A percentile compares a stretch with the other conserved stretches of the same genome.
Conservation (phyloP, 2,888 invertebrate species). For the Limenitis arthemis region DNA sequence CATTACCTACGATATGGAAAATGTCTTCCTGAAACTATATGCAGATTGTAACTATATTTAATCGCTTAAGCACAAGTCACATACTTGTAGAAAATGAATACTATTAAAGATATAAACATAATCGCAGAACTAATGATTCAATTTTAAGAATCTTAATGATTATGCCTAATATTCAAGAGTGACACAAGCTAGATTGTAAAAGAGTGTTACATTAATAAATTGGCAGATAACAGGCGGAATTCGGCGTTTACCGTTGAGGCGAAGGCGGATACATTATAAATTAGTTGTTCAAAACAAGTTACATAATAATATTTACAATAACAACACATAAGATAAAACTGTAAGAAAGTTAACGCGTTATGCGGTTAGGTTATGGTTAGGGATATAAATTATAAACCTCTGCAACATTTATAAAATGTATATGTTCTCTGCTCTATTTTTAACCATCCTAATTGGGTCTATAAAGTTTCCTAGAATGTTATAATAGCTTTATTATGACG, state of each 20-base stretch:
- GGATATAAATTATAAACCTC: background rate
- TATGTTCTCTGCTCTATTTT: constrained; percentile 9
- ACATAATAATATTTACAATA: background rate
- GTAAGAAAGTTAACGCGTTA: background rate
- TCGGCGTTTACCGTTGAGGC: background rate
- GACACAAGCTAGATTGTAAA: too few relatives aligned
- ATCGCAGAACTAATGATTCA: too few relatives aligned
- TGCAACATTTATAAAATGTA: background rate
- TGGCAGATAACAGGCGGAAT: background rate
- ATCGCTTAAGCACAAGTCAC: too few relatives aligned
- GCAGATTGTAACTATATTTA: too few relatives aligned
- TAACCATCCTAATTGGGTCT: constrained; percentile 14
- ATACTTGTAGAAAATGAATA: too few relatives aligned
- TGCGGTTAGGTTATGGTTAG: background rate
- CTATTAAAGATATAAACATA: too few relatives aligned
- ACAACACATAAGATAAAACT: background rate
- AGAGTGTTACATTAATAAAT: background rate
- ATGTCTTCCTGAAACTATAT: too few relatives aligned
- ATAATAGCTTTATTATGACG: constrained; percentile 21
- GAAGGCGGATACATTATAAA: background rate
- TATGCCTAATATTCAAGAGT: too few relatives aligned
- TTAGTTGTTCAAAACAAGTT: background rate
- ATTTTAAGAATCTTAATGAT: too few relatives aligned
- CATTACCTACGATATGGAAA: too few relatives aligned
- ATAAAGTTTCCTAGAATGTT: constrained; percentile 22